A percentile compares a stretch with the other conserved stretches of the same genome.
Evolutionary conservation across 2,113 vertebrate species (phyloP).

Genomic region (Spea multiplicata): DNA sequence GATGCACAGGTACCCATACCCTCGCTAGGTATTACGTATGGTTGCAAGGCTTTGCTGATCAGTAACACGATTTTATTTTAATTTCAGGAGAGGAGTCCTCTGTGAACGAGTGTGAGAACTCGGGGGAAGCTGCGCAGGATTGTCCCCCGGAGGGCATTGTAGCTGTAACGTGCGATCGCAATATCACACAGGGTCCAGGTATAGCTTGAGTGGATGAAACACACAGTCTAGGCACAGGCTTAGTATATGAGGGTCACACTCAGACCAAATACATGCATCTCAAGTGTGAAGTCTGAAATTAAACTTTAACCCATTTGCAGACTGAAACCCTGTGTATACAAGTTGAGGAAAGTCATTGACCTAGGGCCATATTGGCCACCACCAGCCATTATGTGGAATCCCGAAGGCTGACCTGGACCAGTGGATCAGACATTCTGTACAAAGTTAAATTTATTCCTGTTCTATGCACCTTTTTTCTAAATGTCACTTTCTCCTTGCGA

Average conservation of each 20-base stretch:
- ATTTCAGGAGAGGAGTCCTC: conserved; percentile 25
- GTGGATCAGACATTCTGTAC: too few relatives aligned
- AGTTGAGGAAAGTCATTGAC: too few relatives aligned
- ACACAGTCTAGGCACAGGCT: neutral
- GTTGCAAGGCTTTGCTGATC: neutral
- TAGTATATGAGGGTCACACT: neutral
- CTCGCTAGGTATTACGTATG: neutral
- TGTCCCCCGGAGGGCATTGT: conserved; percentile 4
- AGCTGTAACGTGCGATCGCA: conserved; percentile 18
- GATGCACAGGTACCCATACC: conserved; percentile 2
- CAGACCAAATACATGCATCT: too few relatives aligned
- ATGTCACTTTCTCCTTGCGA: neutral
- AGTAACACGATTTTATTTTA: neutral
- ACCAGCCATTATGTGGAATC: too few relatives aligned
- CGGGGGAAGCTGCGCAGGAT: neutral
- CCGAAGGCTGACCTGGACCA: too few relatives aligned
- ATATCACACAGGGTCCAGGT: neutral
- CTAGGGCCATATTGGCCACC: too few relatives aligned
- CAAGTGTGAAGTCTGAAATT: too few relatives aligned
- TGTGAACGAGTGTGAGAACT: conserved; percentile 8
- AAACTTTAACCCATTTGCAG: too few relatives aligned
- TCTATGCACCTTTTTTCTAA: too few relatives aligned
- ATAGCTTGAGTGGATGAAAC: neutral
- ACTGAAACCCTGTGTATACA: too few relatives aligned
- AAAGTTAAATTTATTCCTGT: too few relatives aligned